phyloP scores from a whole-genome alignment of 2,797 vertebrate genomes.

The Lacerta agilis region DNA sequence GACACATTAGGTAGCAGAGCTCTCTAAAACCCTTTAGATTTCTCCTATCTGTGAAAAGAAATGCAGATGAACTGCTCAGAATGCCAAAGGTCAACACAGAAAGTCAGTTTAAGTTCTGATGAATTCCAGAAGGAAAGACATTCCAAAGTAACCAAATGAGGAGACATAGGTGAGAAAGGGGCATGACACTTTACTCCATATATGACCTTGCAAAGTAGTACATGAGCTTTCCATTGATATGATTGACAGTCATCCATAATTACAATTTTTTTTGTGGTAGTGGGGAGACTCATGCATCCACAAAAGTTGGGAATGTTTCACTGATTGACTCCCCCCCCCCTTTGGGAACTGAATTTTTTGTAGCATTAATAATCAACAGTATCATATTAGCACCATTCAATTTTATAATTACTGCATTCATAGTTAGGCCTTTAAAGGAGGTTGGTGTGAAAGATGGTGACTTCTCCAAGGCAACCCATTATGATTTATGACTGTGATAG shows the following conservation, averaged over 20 bases:
- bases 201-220: constrained; percentile 7
- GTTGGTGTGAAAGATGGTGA: background rate
- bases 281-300: too few species aligned
- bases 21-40: background rate
- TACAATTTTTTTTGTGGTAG: background rate
- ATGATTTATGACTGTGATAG: background rate
- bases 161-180: constrained; percentile 12
- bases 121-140: constrained; percentile 54
- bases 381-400: background rate
- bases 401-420: background rate
- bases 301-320: background rate
- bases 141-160: constrained; percentile 46
- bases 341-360: background rate
- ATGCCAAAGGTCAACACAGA: constrained; percentile 60
- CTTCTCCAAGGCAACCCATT: background rate
- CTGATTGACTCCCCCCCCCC: background rate
- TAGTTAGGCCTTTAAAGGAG: background rate
- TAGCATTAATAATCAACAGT: background rate
- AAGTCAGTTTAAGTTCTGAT: constrained; percentile 50
- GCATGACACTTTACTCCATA: constrained; percentile 15
- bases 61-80: constrained; percentile 58
- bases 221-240: constrained; percentile 21
- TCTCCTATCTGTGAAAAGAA: constrained; percentile 14
- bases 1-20: background rate
- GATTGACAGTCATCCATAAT: background rate